Conservation (phyloP, 2,888 invertebrate species). For the Trachelus troglodyta region DNA sequence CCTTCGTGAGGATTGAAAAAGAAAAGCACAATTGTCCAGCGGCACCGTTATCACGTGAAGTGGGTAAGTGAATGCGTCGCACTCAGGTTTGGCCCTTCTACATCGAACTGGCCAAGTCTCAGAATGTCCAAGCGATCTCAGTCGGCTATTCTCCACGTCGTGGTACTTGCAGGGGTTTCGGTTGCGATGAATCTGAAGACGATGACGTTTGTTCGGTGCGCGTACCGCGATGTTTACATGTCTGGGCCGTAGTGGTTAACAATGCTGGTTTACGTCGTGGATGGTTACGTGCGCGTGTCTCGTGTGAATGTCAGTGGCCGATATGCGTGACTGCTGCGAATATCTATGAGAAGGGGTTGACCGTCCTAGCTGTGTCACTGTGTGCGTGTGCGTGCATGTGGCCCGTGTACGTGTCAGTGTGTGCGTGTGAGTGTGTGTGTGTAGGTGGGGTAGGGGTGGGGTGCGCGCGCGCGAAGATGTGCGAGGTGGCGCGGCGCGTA, state of each 20-base stretch:
- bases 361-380: neutral
- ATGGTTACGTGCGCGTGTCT: slow-evolving; percentile 4
- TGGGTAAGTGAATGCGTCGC: neutral
- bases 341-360: neutral
- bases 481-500: slow-evolving; percentile 37
- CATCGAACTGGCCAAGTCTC: neutral
- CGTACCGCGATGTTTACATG: neutral
- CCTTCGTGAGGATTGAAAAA: neutral
- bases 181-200: neutral
- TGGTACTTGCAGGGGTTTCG: neutral
- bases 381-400: slow-evolving; percentile 3
- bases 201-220: neutral
- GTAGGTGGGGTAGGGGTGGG: slow-evolving; percentile 31
- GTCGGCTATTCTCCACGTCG: neutral
- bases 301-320: neutral
- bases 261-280: neutral
- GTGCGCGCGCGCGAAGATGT: slow-evolving; percentile 48
- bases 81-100: neutral
- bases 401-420: slow-evolving; percentile 26
- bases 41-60: neutral
- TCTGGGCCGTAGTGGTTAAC: neutral
- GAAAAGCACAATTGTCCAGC: neutral
- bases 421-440: slow-evolving; percentile 17
- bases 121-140: neutral
- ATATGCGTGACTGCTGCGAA: neutral